Evolutionary conservation across 2,797 vertebrate genomes (phyloP), one percentile per base, ranked within the genome.

Genomic region (Falco berigora): DNA sequence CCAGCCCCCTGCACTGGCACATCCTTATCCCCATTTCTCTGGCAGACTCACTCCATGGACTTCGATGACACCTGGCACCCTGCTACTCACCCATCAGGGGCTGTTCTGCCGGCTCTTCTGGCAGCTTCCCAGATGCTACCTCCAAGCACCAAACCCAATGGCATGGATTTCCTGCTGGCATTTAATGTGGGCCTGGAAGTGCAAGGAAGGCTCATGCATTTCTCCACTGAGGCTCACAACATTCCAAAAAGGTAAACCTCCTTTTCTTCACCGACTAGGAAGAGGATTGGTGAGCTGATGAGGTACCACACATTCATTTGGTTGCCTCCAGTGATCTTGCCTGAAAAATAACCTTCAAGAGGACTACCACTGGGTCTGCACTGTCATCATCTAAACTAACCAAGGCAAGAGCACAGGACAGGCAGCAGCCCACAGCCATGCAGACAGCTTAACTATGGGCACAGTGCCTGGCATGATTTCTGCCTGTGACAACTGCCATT

Each of bases 61-160:
- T 99, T 99, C 62, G 99, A 99, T 22, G 99, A 99, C 75, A 99
- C 99, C 14, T 99, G 99, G 99, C 98, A 99, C 91, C 98, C 98
- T 24, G 98, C 99, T 83, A 99, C 99, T 28, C 99, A 99, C 71
- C 99, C 99, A 1, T 99, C 99, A 1, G 99, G 99, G 22, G 98
- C 98, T 0, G 98, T 99, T 7, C 98, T 99, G 55, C 99, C 99
- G 6, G 98, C 98, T 88, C 98, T 99, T 73, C 94, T 99, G 59
- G 98, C 99, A 21, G 97, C 98, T 92, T 98, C 98, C 71, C 98
- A 99, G 96, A 98, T 99, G 98, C 92, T 99, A 73, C 98, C 98
- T 73, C 84, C 93, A 0, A 96, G 90, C 90, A 96, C 96, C 79
- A 98, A 98, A 96, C 98, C 98, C 40, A 98, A 59, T 0, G 99